Conservation (phyloP, 37 sponge, comb jelly and placozoan species). For the Cliona cf. orientalis region DNA sequence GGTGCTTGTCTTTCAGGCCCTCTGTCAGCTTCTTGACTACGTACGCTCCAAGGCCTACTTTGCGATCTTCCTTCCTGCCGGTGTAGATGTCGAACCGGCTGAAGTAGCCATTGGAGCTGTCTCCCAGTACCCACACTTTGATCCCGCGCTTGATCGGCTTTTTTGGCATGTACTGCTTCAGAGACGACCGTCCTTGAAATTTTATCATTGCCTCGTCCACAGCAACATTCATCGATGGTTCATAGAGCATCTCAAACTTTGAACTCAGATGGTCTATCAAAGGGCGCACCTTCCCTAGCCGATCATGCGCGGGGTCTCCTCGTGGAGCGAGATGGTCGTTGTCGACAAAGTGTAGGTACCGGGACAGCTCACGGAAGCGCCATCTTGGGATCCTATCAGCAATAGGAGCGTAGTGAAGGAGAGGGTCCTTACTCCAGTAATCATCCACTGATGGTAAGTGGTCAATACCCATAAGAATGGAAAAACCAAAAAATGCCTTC, state of each 20-base stretch:
- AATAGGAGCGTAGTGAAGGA: constrained; percentile 15
- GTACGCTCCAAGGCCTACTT: constrained; percentile 5
- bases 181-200: too few species aligned
- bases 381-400: constrained; percentile 5
- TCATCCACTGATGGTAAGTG: not conserved
- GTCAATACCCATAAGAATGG: constrained; percentile 11
- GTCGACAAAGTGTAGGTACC: too few species aligned
- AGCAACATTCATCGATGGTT: not conserved
- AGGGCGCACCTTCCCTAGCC: too few species aligned
- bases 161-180: too few species aligned
- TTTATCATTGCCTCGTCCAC: too few species aligned
- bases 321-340: too few species aligned
- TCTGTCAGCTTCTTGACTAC: constrained; percentile 26
- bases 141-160: constrained; percentile 42
- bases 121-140: too few species aligned
- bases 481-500: too few species aligned
- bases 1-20: not conserved
- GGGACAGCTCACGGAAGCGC: constrained; percentile 12
- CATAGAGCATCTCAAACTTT: constrained; percentile 1
- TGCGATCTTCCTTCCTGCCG: constrained; percentile 18
- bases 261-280: not conserved
- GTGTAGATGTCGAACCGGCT: constrained; percentile 38
- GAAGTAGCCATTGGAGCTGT: too few species aligned
- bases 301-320: too few species aligned
- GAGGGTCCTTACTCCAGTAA: too few species aligned